Conservation (phyloP, 2,113 vertebrate genomes). For the Dicentrarchus labrax region DNA sequence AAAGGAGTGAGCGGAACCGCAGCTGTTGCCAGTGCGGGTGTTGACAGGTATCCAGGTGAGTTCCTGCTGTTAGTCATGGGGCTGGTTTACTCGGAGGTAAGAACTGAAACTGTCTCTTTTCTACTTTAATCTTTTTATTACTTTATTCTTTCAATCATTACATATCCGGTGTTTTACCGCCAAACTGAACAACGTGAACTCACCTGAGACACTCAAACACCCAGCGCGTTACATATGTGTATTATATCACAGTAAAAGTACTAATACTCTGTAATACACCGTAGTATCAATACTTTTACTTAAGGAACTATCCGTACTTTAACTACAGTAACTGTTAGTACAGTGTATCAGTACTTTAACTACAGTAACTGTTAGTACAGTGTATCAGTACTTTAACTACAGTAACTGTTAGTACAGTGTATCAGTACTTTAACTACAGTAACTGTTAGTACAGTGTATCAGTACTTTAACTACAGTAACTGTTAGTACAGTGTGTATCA, state of each 20-base stretch:
- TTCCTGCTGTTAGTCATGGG: conserved; percentile 55
- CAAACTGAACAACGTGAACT: neutral
- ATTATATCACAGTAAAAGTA: neutral
- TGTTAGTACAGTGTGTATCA: no score
- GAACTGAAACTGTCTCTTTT: neutral
- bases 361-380: no score
- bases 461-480: no score
- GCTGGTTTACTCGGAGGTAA: conserved; percentile 72
- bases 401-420: no score
- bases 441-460: no score
- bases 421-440: no score
- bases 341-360: no score
- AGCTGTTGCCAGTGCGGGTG: fast-evolving
- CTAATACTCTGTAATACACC: neutral
- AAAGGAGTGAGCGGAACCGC: neutral
- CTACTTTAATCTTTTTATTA: neutral
- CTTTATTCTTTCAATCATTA: neutral
- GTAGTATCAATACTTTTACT: no score
- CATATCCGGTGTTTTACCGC: neutral
- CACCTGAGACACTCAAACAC: neutral
- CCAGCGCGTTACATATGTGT: no score
- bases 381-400: no score
- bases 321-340: no score
- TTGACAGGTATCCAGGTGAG: conserved; percentile 48
- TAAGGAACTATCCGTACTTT: no score